Conservation (phyloP, 2,888 invertebrate species). For the Lepidocyrtoides sp. region DNA sequence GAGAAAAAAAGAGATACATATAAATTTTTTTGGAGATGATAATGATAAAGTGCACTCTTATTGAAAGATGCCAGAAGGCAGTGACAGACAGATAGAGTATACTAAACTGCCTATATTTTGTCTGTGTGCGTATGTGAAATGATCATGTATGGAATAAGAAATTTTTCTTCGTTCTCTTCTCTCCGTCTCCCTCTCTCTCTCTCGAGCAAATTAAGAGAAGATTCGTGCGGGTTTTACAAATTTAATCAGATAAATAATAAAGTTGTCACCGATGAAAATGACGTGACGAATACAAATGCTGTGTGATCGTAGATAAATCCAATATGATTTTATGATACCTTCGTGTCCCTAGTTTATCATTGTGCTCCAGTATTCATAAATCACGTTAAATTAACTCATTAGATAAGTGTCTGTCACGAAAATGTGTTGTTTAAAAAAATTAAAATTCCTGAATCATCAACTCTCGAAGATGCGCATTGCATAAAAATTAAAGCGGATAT, state of each 20-base stretch:
- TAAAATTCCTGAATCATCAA: no score
- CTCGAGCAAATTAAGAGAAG: neutral
- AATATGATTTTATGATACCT: no score
- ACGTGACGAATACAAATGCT: no score
- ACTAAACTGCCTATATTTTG: neutral
- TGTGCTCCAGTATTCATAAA: no score
- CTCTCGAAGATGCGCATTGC: no score
- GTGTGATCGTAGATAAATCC: no score
- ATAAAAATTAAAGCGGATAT: no score
- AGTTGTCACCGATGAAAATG: neutral
- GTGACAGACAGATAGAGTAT: neutral
- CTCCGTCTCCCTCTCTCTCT: no score
- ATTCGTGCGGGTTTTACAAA: constrained; percentile 39
- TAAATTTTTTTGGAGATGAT: constrained; percentile 9
- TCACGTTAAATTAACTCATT: no score
- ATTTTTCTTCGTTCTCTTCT: neutral
- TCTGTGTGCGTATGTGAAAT: neutral
- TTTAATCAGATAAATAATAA: neutral
- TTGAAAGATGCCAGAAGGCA: constrained; percentile 45
- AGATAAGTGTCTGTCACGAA: no score
- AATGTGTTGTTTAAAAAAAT: no score
- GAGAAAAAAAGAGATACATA: neutral
- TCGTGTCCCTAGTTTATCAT: no score
- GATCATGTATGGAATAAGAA: constrained; percentile 30
- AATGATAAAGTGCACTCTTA: neutral